Evolutionary conservation across 1,140 invertebrate genomes (phyloP), one percentile per base, ranked within the genome.

Genomic region (Drosophila dunni): DNA sequence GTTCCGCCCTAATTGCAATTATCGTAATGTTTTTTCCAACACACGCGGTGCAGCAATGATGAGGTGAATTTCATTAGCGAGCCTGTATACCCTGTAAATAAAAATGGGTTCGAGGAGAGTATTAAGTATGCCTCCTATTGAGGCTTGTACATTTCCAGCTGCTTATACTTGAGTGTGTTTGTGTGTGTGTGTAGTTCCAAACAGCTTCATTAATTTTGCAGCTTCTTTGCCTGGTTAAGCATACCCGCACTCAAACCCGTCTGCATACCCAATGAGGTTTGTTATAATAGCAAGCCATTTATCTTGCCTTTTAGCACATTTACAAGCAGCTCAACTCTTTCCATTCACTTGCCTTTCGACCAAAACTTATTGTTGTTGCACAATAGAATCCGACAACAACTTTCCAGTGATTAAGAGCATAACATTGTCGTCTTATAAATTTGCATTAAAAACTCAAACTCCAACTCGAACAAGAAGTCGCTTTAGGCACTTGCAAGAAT

Each of bases 291-390:
- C 78, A 50, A 42, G 72, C 83, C 70, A 86, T 86, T 73, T 73
- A 83, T 86, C 83, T 86, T 82, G 69, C 76, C 62, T 69, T 68
- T 86, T 77, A 73, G 65, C 83, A 86, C 76, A 82, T 86, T 86
- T 77, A 83, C 79, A 82, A 68, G 64, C 66, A 67, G 15, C 44
- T 78, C 33, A 62, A 36, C 34, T 54, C 51, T 54, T 38, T 9
- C 36, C 48, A 44, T 20, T 53, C 54, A 70, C 73, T 75, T 71
- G 56, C 7, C 34, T 46, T 13, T 48, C 34, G 3, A 4, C 10
- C 7, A 34, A 44, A 62, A 56, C 24, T 75, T 85, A 72, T 62
- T 75, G 36, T 77, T 76, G 70, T 74, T 82, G 79, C 64, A 78
- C 44, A 63, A 48, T 48, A 44, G 60, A 58, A 50, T 10, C 54